These are phyloP conservation scores for Mola mola DNA, from an alignment of 2,113 vertebrate genomes.

Conservation along the genomic window DNA sequence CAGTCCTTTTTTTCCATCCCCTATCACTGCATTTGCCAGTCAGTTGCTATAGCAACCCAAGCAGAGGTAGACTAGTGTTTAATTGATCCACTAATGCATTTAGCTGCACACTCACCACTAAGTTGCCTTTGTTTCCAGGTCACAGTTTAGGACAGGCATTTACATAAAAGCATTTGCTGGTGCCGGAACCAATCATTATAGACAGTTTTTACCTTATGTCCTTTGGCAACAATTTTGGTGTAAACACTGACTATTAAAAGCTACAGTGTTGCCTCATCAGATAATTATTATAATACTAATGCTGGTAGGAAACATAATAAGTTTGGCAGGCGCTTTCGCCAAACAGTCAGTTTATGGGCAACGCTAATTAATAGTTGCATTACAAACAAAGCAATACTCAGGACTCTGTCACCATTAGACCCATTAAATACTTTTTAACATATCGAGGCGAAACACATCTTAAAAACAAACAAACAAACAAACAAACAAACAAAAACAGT, in stretches of 20 bases:
- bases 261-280: conserved; percentile 90
- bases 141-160: conserved; percentile 92
- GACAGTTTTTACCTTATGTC: conserved; percentile 90
- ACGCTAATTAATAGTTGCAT: conserved; percentile 69
- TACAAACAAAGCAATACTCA: conserved; percentile 66
- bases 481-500: too few species aligned
- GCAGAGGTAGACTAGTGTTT: conserved; percentile 89
- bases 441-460: too few species aligned
- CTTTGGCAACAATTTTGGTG: conserved; percentile 87
- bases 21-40: conserved; percentile 84
- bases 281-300: conserved; percentile 80
- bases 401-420: conserved; percentile 44
- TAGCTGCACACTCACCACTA: conserved; percentile 90
- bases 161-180: conserved; percentile 96
- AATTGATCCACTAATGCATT: conserved; percentile 99
- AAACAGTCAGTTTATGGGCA: conserved; percentile 48
- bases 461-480: too few species aligned
- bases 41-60: conserved; percentile 87
- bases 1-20: conserved; percentile 82
- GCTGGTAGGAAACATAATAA: conserved; percentile 68
- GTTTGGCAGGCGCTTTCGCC: conserved; percentile 66
- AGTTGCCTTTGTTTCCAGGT: conserved; percentile 97
- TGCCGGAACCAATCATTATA: conserved; percentile 93
- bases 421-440: too few species aligned
- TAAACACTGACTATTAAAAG: conserved; percentile 86